Evolutionary conservation across 2,113 vertebrate genomes (phyloP).

Genomic region (Scomber colias): DNA sequence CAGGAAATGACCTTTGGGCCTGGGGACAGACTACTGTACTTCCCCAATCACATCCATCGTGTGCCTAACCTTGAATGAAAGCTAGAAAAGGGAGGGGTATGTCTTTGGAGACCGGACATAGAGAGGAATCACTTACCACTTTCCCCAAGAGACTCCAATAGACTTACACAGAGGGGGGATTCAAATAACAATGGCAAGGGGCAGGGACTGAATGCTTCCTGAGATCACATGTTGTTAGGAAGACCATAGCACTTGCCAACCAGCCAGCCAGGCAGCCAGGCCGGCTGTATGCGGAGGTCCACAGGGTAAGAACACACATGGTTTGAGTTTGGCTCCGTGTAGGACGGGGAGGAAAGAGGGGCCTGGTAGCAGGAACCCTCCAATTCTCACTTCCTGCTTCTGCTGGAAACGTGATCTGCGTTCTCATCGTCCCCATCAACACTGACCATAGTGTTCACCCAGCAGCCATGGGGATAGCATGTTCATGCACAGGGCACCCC

Average conservation of each 20-base stretch:
- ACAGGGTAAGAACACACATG: constrained; percentile 83
- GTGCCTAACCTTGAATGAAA: constrained; percentile 74
- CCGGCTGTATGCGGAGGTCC: constrained; percentile 63
- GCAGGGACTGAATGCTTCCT: constrained; percentile 78
- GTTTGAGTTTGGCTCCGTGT: constrained; percentile 83
- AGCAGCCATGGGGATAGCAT: constrained; percentile 61
- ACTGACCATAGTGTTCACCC: constrained; percentile 69
- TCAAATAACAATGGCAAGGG: constrained; percentile 74
- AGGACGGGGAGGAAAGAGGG: constrained; percentile 76
- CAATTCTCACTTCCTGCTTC: constrained; percentile 84
- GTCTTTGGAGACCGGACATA: constrained; percentile 75
- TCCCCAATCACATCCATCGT: constrained; percentile 81
- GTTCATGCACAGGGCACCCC: constrained; percentile 56
- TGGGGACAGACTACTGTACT: constrained; percentile 82
- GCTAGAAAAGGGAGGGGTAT: constrained; percentile 55
- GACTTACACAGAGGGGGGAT: constrained; percentile 65
- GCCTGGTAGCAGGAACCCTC: constrained; percentile 81
- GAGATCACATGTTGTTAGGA: constrained; percentile 75
- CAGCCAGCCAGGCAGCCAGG: constrained; percentile 47
- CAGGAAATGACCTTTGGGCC: constrained; percentile 81
- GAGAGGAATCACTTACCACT: constrained; percentile 75
- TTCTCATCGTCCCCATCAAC: constrained; percentile 64
- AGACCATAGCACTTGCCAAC: constrained; percentile 70
- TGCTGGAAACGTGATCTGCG: constrained; percentile 78
- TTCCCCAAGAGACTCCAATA: constrained; percentile 65